Evolutionary conservation across 2,113 vertebrate species (phyloP), one percentile per base, ranked within the genome.

Genomic region (Riparia riparia): DNA sequence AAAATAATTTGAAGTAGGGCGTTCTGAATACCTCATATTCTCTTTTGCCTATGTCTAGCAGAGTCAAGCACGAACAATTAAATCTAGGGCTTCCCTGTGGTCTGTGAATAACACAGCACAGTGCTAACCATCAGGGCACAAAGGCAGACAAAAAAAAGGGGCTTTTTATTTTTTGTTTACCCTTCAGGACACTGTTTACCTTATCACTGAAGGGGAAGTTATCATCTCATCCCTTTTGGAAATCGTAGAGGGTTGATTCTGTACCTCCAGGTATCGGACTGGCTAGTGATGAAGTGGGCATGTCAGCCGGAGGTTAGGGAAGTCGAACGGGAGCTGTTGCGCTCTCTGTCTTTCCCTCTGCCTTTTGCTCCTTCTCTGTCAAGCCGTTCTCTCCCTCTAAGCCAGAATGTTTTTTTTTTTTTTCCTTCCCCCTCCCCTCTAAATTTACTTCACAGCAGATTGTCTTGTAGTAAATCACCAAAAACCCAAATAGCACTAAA

Each of bases 401-500:
- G 89, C 95, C 10, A 3, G 90, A 98, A 96, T 96, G 95, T 88
- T 95, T 96, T 96, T 95, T 84, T 96, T 95, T 84, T 94, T 94
- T 84, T 82, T 82, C 83, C 86, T 97, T 95, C 97, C 91, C 96
- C 95, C 96, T 95, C 97, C 97, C 94, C 95, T 98, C 97, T 98
- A 98, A 98, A 98, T 98, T 98, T 98, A 98, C 98, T 98, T 98
- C 98, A 98, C 98, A 98, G 98, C 98, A 98, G 98, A 98, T 98
- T 98, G 98, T 98, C 98, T 98, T 98, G 98, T 98, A 98, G 98
- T 98, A 98, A 98, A 98, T 98, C 98, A 98, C 98, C 98, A 97
- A 98, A 98, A 98, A 98, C 98, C 98, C 98, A 98, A 98, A 98
- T 98, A 98, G 98, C 98, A 98, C 98, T 98, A 98, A 98, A 98